These are phyloP conservation scores for Gymnocypris eckloni DNA, from an alignment of 2,797 vertebrate genomes.

Conservation along the genomic window DNA sequence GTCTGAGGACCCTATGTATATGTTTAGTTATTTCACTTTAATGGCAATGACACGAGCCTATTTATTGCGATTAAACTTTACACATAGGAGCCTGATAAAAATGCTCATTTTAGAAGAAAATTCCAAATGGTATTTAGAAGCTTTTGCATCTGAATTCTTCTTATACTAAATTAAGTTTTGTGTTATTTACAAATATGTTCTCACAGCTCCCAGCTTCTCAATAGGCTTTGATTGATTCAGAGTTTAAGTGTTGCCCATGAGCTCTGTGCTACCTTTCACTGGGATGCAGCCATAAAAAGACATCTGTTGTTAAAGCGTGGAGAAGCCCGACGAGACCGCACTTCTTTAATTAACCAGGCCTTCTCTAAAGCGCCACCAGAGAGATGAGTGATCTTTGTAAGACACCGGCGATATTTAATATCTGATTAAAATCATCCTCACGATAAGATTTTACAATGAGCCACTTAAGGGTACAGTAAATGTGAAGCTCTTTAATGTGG, in stretches of 20 bases:
- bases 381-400: constrained; percentile 57
- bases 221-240: constrained; percentile 38
- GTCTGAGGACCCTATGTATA: too few species aligned
- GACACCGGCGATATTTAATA: constrained; percentile 59
- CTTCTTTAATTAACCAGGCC: constrained; percentile 59
- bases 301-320: constrained; percentile 39
- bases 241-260: constrained; percentile 35
- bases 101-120: too few species aligned
- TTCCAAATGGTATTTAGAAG: too few species aligned
- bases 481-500: constrained; percentile 63
- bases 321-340: constrained; percentile 26
- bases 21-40: too few species aligned
- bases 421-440: constrained; percentile 58
- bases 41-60: too few species aligned
- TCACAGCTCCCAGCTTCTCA: constrained; percentile 19
- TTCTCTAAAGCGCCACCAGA: constrained; percentile 44
- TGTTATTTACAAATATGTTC: background rate
- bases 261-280: constrained; percentile 30
- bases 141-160: too few species aligned
- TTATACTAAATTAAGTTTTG: background rate
- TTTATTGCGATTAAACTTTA: too few species aligned
- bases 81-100: too few species aligned
- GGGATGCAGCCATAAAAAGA: constrained; percentile 45
- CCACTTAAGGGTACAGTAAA: constrained; percentile 65
- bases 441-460: constrained; percentile 58